A percentile compares a stretch with the other conserved stretches of the same genome.
These are phyloP conservation scores for Papilio protenor DNA, from an alignment of 2,888 invertebrate species.

Conservation along the genomic window DNA sequence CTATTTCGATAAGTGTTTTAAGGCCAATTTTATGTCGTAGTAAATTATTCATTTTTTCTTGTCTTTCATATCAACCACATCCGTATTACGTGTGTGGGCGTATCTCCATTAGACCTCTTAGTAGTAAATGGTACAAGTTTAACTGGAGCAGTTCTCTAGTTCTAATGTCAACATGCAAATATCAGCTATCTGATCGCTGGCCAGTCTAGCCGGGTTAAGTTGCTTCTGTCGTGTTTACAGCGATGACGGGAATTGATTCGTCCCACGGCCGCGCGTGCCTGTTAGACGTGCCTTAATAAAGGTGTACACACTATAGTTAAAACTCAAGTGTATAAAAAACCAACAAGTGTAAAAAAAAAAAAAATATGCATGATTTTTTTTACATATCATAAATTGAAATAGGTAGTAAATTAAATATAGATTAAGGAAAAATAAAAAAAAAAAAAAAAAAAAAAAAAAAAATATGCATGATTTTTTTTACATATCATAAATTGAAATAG, in stretches of 20 bases:
- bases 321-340: too few species aligned
- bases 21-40: too few species aligned
- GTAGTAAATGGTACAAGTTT: constrained; percentile 48
- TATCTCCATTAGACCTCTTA: neutral
- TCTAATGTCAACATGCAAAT: constrained; percentile 82
- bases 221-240: constrained; percentile 75
- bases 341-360: neutral
- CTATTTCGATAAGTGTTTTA: too few species aligned
- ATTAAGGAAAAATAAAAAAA: too few species aligned
- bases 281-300: constrained; percentile 32
- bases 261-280: constrained; percentile 71
- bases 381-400: too few species aligned
- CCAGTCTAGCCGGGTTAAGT: constrained; percentile 69
- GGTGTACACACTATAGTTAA: constrained; percentile 2
- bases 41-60: neutral
- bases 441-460: too few species aligned
- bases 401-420: too few species aligned
- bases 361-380: too few species aligned
- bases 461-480: too few species aligned
- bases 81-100: neutral
- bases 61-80: neutral
- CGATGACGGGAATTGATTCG: constrained; percentile 74
- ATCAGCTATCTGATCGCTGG: constrained; percentile 67
- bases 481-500: too few species aligned
- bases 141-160: constrained; percentile 51